Conservation (phyloP, 2,888 invertebrate genomes). For the Papilio protenor region DNA sequence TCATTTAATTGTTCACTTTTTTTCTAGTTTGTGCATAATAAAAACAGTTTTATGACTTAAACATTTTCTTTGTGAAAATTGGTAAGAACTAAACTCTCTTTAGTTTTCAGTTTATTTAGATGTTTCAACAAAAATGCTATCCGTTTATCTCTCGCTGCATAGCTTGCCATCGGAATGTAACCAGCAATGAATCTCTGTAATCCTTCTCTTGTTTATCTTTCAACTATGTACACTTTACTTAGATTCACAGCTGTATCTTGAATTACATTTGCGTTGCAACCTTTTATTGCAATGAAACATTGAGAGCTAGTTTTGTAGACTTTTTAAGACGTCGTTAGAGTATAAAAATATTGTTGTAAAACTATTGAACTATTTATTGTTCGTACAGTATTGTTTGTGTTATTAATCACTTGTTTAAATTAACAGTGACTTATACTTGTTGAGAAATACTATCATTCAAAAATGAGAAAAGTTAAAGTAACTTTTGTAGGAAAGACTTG, state of each 20-base stretch:
- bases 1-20: not conserved
- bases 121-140: not conserved
- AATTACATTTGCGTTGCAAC: not conserved
- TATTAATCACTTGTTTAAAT: too few relatives aligned
- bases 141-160: not conserved
- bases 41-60: not conserved
- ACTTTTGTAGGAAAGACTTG: not conserved
- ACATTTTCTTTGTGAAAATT: not conserved
- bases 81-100: not conserved
- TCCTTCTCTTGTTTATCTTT: conserved; percentile 17
- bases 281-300: not conserved
- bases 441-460: too few relatives aligned
- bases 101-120: not conserved
- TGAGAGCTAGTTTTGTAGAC: too few relatives aligned
- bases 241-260: not conserved
- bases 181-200: conserved; percentile 9
- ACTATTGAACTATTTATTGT: too few relatives aligned
- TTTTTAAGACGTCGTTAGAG: too few relatives aligned
- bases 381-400: too few relatives aligned
- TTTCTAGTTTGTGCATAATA: not conserved
- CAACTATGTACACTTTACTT: not conserved
- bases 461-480: not conserved
- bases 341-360: too few relatives aligned
- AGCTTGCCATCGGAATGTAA: not conserved
- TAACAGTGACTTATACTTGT: too few relatives aligned